Evolutionary conservation across 2,113 vertebrate species (phyloP), one percentile per base, ranked within the genome.

Genomic region (Eulacestoma nigropectus): DNA sequence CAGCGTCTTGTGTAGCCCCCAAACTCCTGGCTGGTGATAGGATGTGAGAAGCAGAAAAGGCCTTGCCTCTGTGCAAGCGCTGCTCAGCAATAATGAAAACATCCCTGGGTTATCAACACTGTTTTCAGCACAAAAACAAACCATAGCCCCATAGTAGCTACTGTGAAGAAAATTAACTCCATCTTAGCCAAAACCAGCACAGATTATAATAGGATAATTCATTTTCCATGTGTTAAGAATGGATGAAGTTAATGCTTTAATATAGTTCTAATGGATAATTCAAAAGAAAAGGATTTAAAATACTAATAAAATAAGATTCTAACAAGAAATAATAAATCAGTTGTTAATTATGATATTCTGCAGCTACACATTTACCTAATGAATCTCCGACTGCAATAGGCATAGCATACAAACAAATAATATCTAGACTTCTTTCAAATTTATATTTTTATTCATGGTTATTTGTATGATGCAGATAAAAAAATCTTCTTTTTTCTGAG

Each of bases 1-100:
- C 26, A 42, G 2, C 15, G 23, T 37, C 42, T 50, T 44, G 35
- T 55, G 14, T 4, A 56, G 23, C 12, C 4, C 21, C 21, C 15
- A 73, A 22, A 32, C 4, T 19, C 6, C 25, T 30, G 5, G 13
- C 18, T 57, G 18, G 13, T 0, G 1, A 22, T 1, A 1, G 7
- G 11, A 16, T 11, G 18, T 29, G 50, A 49, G 30, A 41, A 49
- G 13, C 9, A 41, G 65, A 65, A 50, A 50, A 65, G 22, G 27
- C 18, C 26, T 27, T 50, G 44, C 14, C 21, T 42, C 50, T 42
- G 17, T 57, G 9, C 50, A 57, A 73, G 11, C 5, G 7, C 44
- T 16, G 15, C 7, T 16, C 18, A 65, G 37, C 37, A 57, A 10
- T 7, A 42, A 65, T 6, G 10, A 6, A 73, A 74, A 65, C 11